Percentiles rank a stretch among this genome's conserved stretches.
phyloP scores from a whole-genome alignment of 2,888 invertebrate genomes.

The Cataglyphis rosenhaueri region DNA sequence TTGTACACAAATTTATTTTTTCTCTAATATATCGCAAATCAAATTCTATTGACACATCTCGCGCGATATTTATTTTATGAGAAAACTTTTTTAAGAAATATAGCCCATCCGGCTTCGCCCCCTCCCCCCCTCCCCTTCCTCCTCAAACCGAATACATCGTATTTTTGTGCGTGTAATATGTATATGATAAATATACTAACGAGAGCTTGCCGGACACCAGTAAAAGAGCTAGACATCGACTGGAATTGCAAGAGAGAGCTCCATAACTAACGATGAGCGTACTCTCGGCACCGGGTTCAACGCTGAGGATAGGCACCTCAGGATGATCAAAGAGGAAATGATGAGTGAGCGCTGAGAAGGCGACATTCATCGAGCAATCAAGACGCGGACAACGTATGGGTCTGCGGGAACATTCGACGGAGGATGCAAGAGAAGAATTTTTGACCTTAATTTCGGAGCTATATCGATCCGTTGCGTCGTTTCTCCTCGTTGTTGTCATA shows the following conservation, averaged over 20 bases:
- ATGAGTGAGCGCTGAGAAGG: slow-evolving; percentile 86
- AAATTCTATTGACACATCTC: background rate
- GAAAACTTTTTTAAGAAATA: slow-evolving; percentile 10
- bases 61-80: background rate
- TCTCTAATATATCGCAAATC: background rate
- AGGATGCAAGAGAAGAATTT: slow-evolving; percentile 66
- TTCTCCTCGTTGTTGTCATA: slow-evolving; percentile 65
- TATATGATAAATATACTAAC: slow-evolving; percentile 74
- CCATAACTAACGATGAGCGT: slow-evolving; percentile 81
- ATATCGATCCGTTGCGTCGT: slow-evolving; percentile 52
- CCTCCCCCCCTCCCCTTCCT: no score
- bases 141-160: background rate
- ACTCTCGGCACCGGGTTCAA: slow-evolving; percentile 81
- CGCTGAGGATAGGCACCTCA: slow-evolving; percentile 84
- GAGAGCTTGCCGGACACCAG: slow-evolving; percentile 82
- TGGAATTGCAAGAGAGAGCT: slow-evolving; percentile 78
- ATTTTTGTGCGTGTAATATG: background rate
- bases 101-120: background rate
- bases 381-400: slow-evolving; percentile 86
- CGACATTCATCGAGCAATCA: slow-evolving; percentile 86
- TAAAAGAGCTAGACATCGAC: slow-evolving; percentile 82
- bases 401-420: slow-evolving; percentile 82
- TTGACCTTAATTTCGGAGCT: slow-evolving; percentile 74
- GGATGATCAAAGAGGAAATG: slow-evolving; percentile 88
- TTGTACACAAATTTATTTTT: background rate